A percentile compares a stretch with the other conserved stretches of the same genome.
phyloP scores from a whole-genome alignment of 2,797 vertebrate genomes.

The Australoheros facetus region DNA sequence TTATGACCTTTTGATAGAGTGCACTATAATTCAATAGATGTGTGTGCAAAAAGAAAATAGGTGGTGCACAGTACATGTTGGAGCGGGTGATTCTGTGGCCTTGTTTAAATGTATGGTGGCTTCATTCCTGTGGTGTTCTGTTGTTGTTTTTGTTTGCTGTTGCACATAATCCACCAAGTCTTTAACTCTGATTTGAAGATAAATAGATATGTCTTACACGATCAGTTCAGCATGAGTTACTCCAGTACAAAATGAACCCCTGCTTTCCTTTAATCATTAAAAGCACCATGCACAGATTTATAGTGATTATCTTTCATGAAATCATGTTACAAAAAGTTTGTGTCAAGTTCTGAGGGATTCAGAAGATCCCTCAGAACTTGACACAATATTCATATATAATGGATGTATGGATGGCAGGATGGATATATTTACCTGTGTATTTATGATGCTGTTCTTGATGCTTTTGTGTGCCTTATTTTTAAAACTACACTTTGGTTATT shows the following conservation, averaged over 20 bases:
- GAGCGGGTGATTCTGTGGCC: background rate
- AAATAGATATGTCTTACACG: background rate
- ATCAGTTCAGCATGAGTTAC: background rate
- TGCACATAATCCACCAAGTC: background rate
- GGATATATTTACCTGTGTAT: no score
- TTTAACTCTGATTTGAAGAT: background rate
- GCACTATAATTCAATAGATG: conserved; percentile 8
- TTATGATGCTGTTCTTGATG: no score
- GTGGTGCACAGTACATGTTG: background rate
- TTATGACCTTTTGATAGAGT: conserved; percentile 27
- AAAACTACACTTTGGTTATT: no score
- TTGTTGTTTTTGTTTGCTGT: background rate
- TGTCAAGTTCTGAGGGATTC: no score
- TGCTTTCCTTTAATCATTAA: background rate
- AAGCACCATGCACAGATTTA: background rate
- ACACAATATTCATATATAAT: no score
- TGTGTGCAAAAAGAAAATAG: background rate
- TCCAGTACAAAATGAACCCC: background rate
- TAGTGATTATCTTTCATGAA: no score
- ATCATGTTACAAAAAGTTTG: no score
- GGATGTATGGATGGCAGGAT: no score
- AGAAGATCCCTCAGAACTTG: no score
- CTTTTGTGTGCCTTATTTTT: no score
- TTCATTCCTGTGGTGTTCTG: background rate
- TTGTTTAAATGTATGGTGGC: background rate